Evolutionary conservation across 2,888 invertebrate species (phyloP).

Genomic region (Philereme transversata): DNA sequence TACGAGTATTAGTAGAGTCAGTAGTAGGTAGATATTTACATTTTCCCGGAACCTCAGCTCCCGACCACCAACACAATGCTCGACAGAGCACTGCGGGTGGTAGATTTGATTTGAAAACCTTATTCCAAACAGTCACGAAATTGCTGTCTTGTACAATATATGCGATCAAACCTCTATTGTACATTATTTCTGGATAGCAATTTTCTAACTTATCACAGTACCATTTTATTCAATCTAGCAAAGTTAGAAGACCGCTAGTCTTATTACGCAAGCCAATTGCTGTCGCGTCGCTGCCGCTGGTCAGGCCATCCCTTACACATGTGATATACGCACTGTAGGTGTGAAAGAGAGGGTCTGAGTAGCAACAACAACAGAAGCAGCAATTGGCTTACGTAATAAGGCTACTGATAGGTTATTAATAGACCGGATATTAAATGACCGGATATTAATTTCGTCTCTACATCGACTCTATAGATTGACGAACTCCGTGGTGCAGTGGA

Average conservation of each 20-base stretch:
- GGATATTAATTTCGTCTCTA: slow-evolving; percentile 7
- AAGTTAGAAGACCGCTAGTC: background rate
- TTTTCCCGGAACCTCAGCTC: too few relatives aligned
- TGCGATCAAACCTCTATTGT: background rate
- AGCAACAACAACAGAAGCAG: too few relatives aligned
- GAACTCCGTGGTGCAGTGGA: too few relatives aligned
- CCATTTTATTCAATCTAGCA: background rate
- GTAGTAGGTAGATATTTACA: too few relatives aligned
- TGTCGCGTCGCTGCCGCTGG: too few relatives aligned
- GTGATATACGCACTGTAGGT: too few relatives aligned
- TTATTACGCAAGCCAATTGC: too few relatives aligned
- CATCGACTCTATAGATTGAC: too few relatives aligned
- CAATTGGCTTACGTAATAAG: too few relatives aligned
- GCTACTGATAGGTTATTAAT: background rate
- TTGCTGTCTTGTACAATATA: background rate
- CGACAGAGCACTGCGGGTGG: background rate
- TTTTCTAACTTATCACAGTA: background rate
- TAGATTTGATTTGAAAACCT: background rate
- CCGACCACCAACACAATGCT: background rate
- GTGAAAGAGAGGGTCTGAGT: too few relatives aligned
- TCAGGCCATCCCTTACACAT: too few relatives aligned
- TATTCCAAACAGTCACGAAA: background rate
- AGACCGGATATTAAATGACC: slow-evolving; percentile 8
- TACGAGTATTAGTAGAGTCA: too few relatives aligned
- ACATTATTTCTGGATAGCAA: background rate